Conservation (phyloP, 2,888 invertebrate species). For the Celastrina argiolus region DNA sequence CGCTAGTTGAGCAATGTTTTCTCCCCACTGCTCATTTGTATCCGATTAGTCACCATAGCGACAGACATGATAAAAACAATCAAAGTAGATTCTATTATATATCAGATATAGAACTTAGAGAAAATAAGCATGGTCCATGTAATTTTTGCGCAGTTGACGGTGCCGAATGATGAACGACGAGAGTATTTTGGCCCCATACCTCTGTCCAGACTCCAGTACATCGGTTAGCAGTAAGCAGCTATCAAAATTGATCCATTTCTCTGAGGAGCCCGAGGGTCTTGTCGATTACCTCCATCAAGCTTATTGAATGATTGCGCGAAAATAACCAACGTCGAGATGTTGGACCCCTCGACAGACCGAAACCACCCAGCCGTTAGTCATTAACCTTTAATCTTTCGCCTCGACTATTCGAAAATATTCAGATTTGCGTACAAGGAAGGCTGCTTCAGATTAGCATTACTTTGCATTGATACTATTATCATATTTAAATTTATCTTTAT, state of each 20-base stretch:
- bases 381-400: slow-evolving; percentile 54
- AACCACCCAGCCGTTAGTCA: slow-evolving; percentile 53
- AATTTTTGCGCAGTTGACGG: not conserved
- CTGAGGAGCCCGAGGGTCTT: slow-evolving; percentile 68
- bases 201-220: slow-evolving; percentile 4
- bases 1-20: not conserved
- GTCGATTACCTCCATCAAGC: slow-evolving; percentile 70
- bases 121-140: not conserved
- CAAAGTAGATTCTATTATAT: not conserved
- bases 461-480: not conserved
- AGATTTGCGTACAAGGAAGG: slow-evolving; percentile 33
- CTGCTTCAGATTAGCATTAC: slow-evolving; percentile 19
- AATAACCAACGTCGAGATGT: slow-evolving; percentile 59
- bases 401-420: slow-evolving; percentile 31
- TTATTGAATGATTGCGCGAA: slow-evolving; percentile 78
- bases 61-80: not conserved
- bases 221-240: slow-evolving; percentile 30
- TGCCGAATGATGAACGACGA: too few relatives aligned
- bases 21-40: slow-evolving; percentile 6
- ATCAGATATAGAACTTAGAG: not conserved
- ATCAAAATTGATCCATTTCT: slow-evolving; percentile 63
- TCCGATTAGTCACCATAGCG: not conserved
- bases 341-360: slow-evolving; percentile 55
- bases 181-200: too few relatives aligned
- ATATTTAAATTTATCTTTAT: too few relatives aligned